Evolutionary conservation across 2,888 invertebrate genomes (phyloP).

Genomic region (Drosophila lacicola): DNA sequence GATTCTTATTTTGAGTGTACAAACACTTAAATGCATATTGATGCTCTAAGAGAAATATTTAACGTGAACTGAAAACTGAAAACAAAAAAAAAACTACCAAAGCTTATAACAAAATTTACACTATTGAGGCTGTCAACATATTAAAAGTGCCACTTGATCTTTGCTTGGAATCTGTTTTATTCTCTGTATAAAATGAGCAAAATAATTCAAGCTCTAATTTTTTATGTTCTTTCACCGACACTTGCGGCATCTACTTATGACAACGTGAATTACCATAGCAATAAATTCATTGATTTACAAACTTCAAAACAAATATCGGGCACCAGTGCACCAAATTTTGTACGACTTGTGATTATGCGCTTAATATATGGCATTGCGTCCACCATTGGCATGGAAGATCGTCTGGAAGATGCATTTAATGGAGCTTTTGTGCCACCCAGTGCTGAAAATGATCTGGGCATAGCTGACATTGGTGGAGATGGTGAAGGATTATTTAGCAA

Average conservation of each 20-base stretch:
- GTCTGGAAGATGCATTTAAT: slow-evolving; percentile 89
- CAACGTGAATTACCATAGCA: neutral
- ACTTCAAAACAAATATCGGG: slow-evolving; percentile 10
- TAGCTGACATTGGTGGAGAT: slow-evolving; percentile 40
- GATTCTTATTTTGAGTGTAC: slow-evolving; percentile 17
- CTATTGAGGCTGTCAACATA: slow-evolving; percentile 10
- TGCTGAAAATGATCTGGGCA: slow-evolving; percentile 88
- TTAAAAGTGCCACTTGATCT: neutral
- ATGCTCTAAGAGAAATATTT: slow-evolving; percentile 38
- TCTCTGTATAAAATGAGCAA: slow-evolving; percentile 18
- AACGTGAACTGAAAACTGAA: slow-evolving; percentile 18
- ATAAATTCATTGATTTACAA: neutral
- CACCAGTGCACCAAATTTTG: slow-evolving; percentile 88
- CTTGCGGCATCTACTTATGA: slow-evolving; percentile 18
- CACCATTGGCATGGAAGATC: slow-evolving; percentile 91
- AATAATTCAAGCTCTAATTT: slow-evolving; percentile 22
- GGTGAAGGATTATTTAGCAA: slow-evolving; percentile 52
- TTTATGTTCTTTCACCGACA: slow-evolving; percentile 16
- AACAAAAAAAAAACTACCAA: too few species aligned
- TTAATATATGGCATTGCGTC: slow-evolving; percentile 92
- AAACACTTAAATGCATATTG: slow-evolving; percentile 33
- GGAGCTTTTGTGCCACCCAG: slow-evolving; percentile 93
- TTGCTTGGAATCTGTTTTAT: neutral
- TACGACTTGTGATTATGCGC: slow-evolving; percentile 90
- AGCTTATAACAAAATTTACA: neutral